Base-by-base conservation (phyloP, 30 jellyfish, hydroid and myxozoan genomes). In the Cassiopea xamachana region DNA sequence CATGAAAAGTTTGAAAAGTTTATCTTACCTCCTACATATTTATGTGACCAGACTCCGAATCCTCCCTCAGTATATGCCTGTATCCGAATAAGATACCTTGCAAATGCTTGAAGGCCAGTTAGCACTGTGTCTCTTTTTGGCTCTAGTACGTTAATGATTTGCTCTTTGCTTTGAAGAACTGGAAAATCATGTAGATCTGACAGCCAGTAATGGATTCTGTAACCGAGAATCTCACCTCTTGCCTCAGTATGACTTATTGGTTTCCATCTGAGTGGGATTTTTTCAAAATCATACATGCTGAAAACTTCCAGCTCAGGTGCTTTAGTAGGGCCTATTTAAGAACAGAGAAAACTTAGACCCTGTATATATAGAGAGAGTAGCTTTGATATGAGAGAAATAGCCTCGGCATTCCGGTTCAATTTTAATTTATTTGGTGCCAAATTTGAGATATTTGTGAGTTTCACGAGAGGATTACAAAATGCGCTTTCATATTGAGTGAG, bases 21-120 rank as follows among this genome's bases (percentile, higher is more conserved):
- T 55, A 55, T 64, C 74, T 9, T 77, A 87, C 94, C 88, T 77
- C 89, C 94, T 13, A 12, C n/a, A 3, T 62, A 48, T 4, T 12
- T 2, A 1, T 19, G 50, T 8, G 94, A 87, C 59, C 75, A 69
- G 50, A 87, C 86, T 45, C 94, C 94, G 50, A 87, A 61, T 14
- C 94, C 94, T 9, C 89, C 94, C 67, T 87, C 94, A 7, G 94
- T 87, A 48, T 51, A 87, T 9, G 94, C 94, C 47, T 10, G 51
- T 44, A 87, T 76, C 5, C 78, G 74, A 55, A 87, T 59, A 1
- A 81, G 75, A 76, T 87, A 87, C 61, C 14, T 67, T 14, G 83
- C 86, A 67, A 16, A 87, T 43, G 94, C 84, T 43, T 45, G 61
- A 13, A 87, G 94, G 39, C 59, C 67, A 50, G 76, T 51, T 8